phyloP scores from a whole-genome alignment of 2,113 vertebrate species.

The Nothobranchius kuhntae region DNA sequence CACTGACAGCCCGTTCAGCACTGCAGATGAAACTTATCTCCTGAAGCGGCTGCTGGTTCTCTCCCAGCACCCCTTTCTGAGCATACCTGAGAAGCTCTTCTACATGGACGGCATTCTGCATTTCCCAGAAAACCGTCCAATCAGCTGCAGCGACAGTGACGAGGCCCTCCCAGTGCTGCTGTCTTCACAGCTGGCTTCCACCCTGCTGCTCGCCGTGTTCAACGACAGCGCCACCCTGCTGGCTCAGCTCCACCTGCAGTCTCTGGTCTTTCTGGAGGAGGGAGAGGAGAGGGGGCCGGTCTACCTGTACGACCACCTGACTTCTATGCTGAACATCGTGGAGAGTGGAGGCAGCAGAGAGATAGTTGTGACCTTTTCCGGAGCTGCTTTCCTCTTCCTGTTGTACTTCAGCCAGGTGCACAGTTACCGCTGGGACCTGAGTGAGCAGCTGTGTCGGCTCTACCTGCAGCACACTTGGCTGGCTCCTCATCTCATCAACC shows the following conservation, averaged over 20 bases:
- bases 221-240: slow-evolving; percentile 82
- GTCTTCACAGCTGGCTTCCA: slow-evolving; percentile 71
- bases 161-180: slow-evolving; percentile 84
- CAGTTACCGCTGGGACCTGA: slow-evolving; percentile 61
- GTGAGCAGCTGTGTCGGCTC: slow-evolving; percentile 73
- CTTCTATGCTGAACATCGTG: slow-evolving; percentile 76
- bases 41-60: slow-evolving; percentile 83
- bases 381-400: slow-evolving; percentile 81
- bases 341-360: slow-evolving; percentile 68
- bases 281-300: slow-evolving; percentile 69
- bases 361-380: slow-evolving; percentile 80
- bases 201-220: slow-evolving; percentile 83
- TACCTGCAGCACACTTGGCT: slow-evolving; percentile 78
- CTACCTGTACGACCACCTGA: slow-evolving; percentile 81
- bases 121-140: slow-evolving; percentile 89
- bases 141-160: slow-evolving; percentile 76
- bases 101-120: slow-evolving; percentile 85
- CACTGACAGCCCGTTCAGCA: slow-evolving; percentile 88
- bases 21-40: slow-evolving; percentile 85
- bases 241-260: slow-evolving; percentile 82
- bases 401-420: slow-evolving; percentile 74
- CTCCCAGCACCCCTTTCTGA: slow-evolving; percentile 85
- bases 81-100: slow-evolving; percentile 80
- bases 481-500: slow-evolving; percentile 84
- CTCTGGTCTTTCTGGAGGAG: slow-evolving; percentile 83